Conservation (phyloP, 2,113 vertebrate species). For the Suncus etruscus region DNA sequence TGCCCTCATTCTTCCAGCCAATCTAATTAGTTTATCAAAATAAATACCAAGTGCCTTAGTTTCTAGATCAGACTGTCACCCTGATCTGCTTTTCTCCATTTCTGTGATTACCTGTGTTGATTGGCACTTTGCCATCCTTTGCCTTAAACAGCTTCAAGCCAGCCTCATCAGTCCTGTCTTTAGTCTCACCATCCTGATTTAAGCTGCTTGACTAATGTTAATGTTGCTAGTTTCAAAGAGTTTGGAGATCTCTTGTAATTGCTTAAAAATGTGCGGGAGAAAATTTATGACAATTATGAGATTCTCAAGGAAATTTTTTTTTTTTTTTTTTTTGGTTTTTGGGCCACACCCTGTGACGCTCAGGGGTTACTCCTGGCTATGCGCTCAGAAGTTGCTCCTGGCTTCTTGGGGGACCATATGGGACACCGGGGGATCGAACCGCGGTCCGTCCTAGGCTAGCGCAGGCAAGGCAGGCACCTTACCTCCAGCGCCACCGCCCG, state of each 20-base stretch:
- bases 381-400: no score
- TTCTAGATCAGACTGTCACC: neutral
- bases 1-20: neutral
- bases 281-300: neutral
- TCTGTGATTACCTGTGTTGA: neutral
- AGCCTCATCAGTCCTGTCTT: neutral
- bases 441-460: no score
- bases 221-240: neutral
- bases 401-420: no score
- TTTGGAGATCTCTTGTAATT: neutral
- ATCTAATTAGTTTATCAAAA: neutral
- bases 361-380: no score
- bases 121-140: neutral
- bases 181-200: neutral
- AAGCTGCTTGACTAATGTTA: neutral
- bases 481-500: no score
- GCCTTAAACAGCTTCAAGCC: neutral
- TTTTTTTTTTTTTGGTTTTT: no score
- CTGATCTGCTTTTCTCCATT: neutral
- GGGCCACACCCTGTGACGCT: no score
- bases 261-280: neutral
- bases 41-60: neutral
- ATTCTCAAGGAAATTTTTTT: conserved; percentile 29
- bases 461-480: no score
- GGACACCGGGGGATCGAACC: no score